Percentiles rank a stretch among this genome's conserved stretches.
These are phyloP conservation scores for Otis tarda DNA, from an alignment of 2,113 vertebrate genomes.

Conservation along the genomic window DNA sequence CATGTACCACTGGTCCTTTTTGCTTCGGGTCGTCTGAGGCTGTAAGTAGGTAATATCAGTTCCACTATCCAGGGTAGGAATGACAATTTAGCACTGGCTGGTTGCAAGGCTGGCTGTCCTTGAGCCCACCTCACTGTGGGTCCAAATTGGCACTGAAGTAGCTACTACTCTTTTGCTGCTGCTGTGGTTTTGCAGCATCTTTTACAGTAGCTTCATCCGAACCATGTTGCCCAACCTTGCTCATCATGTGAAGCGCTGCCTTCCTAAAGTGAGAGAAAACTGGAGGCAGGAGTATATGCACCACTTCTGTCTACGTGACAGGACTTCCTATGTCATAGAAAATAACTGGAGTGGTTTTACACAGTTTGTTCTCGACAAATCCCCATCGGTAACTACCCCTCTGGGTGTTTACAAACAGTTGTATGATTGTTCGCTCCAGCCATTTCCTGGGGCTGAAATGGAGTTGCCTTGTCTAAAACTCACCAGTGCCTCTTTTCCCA, in stretches of 20 bases:
- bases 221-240: background rate
- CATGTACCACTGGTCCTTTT: rapidly evolving
- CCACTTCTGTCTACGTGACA: rapidly evolving
- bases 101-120: background rate
- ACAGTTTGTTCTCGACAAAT: background rate
- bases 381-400: background rate
- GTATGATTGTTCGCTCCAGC: background rate
- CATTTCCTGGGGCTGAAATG: background rate
- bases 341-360: background rate
- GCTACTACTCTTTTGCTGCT: rapidly evolving
- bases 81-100: background rate
- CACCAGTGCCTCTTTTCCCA: background rate
- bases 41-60: too few species aligned
- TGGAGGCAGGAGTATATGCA: background rate
- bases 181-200: background rate
- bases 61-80: background rate
- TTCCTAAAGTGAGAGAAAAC: background rate
- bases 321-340: background rate
- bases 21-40: background rate
- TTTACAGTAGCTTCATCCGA: background rate
- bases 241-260: background rate
- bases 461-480: background rate
- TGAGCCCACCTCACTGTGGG: rapidly evolving
- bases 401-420: background rate
- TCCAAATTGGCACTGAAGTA: background rate